Conservation (phyloP, 1,140 invertebrate species). For the Papilio dardanus region DNA sequence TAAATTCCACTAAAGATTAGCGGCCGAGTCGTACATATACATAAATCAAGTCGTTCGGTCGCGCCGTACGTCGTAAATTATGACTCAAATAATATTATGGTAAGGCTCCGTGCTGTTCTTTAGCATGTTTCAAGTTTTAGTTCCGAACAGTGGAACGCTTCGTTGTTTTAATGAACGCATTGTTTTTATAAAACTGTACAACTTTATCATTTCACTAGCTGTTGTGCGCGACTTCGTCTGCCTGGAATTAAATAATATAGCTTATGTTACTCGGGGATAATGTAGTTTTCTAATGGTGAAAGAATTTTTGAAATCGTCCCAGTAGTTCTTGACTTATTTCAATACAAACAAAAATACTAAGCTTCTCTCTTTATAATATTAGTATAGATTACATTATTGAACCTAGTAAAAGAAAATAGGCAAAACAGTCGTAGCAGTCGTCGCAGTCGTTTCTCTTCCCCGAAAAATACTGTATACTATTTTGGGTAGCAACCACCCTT, state of each 20-base stretch:
- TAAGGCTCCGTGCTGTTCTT: conserved; percentile 48
- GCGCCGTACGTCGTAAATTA: conserved; percentile 61
- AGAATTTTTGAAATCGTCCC: no score
- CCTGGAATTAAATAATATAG: no score
- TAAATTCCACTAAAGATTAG: conserved; percentile 76
- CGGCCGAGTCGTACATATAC: conserved; percentile 58
- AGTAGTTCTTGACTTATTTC: no score
- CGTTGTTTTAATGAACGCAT: conserved; percentile 19
- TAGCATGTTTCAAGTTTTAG: conserved; percentile 42
- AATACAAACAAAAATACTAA: no score
- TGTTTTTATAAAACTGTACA: background rate
- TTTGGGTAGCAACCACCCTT: background rate
- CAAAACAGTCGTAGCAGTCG: no score
- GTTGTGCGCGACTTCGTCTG: no score
- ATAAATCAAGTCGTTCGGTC: conserved; percentile 67
- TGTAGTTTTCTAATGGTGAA: no score
- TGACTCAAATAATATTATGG: conserved; percentile 72
- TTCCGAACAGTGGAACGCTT: conserved; percentile 26
- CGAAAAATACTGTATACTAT: background rate
- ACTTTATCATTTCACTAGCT: background rate
- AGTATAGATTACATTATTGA: no score
- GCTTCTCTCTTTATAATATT: no score
- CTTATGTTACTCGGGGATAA: no score
- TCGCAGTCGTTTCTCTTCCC: background rate
- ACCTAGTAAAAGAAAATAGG: background rate